Conservation (phyloP, 2,888 invertebrate species). For the Polylopha cassiicola region DNA sequence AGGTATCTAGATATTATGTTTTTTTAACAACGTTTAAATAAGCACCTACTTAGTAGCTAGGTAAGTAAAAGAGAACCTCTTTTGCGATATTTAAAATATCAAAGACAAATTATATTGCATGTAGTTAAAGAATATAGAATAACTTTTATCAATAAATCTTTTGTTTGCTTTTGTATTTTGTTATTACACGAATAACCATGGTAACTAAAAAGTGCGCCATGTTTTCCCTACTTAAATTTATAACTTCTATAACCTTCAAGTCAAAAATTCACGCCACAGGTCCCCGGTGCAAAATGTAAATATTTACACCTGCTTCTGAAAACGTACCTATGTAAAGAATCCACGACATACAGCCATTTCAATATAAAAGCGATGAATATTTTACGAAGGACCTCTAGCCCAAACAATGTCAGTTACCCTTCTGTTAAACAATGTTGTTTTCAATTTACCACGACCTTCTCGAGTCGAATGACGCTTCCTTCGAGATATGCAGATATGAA, state of each 20-base stretch:
- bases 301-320: too few relatives aligned
- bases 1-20: too few relatives aligned
- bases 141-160: background rate
- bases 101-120: too few relatives aligned
- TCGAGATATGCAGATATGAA: constrained; percentile 12
- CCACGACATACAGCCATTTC: constrained; percentile 20
- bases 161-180: constrained; percentile 46
- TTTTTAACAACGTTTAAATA: too few relatives aligned
- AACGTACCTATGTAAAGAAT: constrained; percentile 16
- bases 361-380: constrained; percentile 30
- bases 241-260: constrained; percentile 38
- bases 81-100: too few relatives aligned
- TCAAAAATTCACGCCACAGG: constrained; percentile 20
- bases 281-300: too few relatives aligned
- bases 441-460: constrained; percentile 27
- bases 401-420: constrained; percentile 25
- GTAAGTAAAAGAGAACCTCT: too few relatives aligned
- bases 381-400: constrained; percentile 20
- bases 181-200: constrained; percentile 54
- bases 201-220: constrained; percentile 33
- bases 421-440: constrained; percentile 29
- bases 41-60: too few relatives aligned
- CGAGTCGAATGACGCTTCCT: constrained; percentile 21
- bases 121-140: background rate
- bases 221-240: constrained; percentile 38